phyloP scores from a whole-genome alignment of 2,888 invertebrate genomes.

The Chrysina gloriosa region DNA sequence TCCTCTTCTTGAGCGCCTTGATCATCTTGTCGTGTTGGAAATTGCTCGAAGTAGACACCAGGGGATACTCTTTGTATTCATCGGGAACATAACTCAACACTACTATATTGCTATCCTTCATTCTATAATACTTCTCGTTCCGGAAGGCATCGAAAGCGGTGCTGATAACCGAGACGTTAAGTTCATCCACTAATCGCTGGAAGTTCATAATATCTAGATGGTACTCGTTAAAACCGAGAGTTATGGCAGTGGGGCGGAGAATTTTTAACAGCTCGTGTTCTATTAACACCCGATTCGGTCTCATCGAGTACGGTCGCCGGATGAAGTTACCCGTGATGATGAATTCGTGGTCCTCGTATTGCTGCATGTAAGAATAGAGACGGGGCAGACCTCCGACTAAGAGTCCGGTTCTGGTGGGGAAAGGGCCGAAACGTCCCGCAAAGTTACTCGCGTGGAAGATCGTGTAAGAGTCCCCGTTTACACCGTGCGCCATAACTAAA shows the following conservation, averaged over 20 bases:
- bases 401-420: not conserved
- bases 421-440: not conserved
- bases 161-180: not conserved
- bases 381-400: not conserved
- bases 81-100: not conserved
- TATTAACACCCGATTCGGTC: not conserved
- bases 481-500: too few relatives aligned
- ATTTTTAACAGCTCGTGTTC: not conserved
- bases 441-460: not conserved
- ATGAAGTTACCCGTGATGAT: slow-evolving; percentile 8
- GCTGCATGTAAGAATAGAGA: not conserved
- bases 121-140: not conserved
- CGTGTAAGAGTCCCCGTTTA: not conserved
- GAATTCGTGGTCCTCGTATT: not conserved
- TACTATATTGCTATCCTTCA: not conserved
- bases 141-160: not conserved
- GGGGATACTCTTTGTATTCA: not conserved
- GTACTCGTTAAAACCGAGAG: not conserved
- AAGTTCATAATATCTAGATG: not conserved
- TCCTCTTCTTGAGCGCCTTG: not conserved
- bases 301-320: not conserved
- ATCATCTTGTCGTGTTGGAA: too few relatives aligned
- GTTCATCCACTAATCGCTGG: not conserved
- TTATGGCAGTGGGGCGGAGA: not conserved
- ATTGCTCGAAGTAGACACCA: not conserved